Percentiles rank a stretch among this genome's conserved stretches.
Evolutionary conservation across 2,797 vertebrate species (phyloP).

Genomic region (Syncerus caffer): DNA sequence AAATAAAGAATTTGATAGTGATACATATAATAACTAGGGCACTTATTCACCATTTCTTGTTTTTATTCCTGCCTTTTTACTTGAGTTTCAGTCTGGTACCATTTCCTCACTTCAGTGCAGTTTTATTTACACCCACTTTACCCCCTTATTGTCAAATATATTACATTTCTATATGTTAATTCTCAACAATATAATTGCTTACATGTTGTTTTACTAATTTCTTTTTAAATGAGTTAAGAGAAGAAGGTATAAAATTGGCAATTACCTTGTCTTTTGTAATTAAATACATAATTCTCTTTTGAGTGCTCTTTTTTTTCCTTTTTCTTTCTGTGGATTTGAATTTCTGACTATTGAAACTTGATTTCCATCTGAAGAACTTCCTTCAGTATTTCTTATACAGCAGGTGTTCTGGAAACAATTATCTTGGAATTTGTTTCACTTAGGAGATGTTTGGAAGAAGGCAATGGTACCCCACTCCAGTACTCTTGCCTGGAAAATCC

Average conservation of each 20-base stretch:
- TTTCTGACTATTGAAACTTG: not conserved
- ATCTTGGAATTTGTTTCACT: not conserved
- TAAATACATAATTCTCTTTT: not conserved
- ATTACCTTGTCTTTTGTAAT: not conserved
- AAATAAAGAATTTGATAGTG: not conserved
- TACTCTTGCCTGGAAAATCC: too few relatives aligned
- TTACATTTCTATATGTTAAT: not conserved
- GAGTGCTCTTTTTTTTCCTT: not conserved
- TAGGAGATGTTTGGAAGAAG: not conserved
- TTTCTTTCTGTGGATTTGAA: not conserved
- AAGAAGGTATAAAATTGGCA: not conserved
- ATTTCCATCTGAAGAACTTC: not conserved
- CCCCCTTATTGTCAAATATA: not conserved
- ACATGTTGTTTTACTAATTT: not conserved
- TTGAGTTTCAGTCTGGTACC: not conserved
- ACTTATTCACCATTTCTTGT: not conserved
- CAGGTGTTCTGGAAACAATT: not conserved
- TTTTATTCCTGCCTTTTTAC: not conserved
- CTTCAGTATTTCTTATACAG: not conserved
- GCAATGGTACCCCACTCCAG: too few relatives aligned
- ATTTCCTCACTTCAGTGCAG: not conserved
- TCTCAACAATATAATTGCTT: not conserved
- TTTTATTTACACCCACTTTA: not conserved
- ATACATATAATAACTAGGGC: not conserved
- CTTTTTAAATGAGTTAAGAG: conserved; percentile 23